Percentiles rank a stretch among this genome's conserved stretches.
Evolutionary conservation across 2,113 vertebrate genomes (phyloP).

Genomic region (Camelus bactrianus): DNA sequence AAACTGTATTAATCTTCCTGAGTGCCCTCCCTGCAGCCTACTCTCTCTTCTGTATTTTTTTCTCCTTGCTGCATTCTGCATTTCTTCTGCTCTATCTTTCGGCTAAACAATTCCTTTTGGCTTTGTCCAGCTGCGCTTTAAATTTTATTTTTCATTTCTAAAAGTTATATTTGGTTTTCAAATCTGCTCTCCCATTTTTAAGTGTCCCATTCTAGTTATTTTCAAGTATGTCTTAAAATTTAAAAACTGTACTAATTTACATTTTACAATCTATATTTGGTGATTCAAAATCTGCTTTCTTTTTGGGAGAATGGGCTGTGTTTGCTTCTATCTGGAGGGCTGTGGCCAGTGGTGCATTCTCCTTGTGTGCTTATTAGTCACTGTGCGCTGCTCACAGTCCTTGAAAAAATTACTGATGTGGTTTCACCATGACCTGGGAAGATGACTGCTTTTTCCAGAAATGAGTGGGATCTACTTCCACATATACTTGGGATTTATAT

Average conservation of each 20-base stretch:
- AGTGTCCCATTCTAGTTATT: background rate
- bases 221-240: background rate
- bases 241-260: background rate
- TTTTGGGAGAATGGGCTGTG: background rate
- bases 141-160: background rate
- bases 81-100: background rate
- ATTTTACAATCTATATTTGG: background rate
- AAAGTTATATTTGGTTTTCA: constrained; percentile 32
- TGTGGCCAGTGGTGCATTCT: background rate
- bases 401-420: background rate
- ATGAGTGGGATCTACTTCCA: background rate
- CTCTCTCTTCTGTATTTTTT: background rate
- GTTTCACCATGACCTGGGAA: background rate
- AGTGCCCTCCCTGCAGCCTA: background rate
- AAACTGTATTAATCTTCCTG: background rate
- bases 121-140: background rate
- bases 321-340: background rate
- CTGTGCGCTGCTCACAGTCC: background rate
- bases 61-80: background rate
- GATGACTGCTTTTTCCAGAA: background rate
- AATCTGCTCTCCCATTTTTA: constrained; percentile 38
- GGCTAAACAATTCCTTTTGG: too few species aligned
- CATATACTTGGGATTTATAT: background rate
- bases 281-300: background rate
- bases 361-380: background rate